phyloP scores from a whole-genome alignment of 2,113 vertebrate genomes.

The Felis catus region DNA sequence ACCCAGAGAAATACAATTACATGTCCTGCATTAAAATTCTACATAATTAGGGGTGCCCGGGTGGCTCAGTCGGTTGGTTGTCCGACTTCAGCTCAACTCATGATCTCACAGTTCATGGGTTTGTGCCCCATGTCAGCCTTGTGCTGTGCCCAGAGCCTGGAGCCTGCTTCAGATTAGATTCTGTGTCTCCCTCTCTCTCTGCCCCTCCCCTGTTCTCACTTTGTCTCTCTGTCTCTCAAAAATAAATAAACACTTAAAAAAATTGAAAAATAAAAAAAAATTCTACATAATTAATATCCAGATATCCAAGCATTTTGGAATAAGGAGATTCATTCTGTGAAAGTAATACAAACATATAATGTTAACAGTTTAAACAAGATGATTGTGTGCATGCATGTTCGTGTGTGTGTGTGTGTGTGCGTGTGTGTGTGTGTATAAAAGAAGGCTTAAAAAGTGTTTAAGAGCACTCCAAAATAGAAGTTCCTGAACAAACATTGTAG shows the following conservation, averaged over 20 bases:
- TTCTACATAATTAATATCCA: neutral
- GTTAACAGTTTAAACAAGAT: neutral
- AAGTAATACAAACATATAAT: neutral
- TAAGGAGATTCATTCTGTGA: neutral
- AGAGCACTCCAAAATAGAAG: neutral
- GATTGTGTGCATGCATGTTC: neutral
- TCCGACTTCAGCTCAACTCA: too few relatives aligned
- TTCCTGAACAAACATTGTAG: slow-evolving; percentile 46
- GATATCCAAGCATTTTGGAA: neutral
- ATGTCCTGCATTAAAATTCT: neutral
- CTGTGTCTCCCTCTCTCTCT: too few relatives aligned
- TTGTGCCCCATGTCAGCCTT: too few relatives aligned
- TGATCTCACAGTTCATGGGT: too few relatives aligned
- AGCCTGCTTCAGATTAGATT: too few relatives aligned
- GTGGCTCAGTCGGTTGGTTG: too few relatives aligned
- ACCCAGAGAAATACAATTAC: neutral
- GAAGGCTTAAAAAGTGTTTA: neutral
- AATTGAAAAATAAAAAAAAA: neutral
- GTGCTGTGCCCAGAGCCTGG: too few relatives aligned
- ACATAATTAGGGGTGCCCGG: neutral
- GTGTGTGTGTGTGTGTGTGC: neutral
- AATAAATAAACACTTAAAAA: too few relatives aligned
- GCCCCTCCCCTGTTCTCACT: too few relatives aligned
- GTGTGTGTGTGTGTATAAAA: neutral
- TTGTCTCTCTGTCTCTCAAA: too few relatives aligned